These are phyloP conservation scores for Ophiothrix spiculata DNA, from an alignment of 35 echinoderm and acorn worm species.

Conservation along the genomic window DNA sequence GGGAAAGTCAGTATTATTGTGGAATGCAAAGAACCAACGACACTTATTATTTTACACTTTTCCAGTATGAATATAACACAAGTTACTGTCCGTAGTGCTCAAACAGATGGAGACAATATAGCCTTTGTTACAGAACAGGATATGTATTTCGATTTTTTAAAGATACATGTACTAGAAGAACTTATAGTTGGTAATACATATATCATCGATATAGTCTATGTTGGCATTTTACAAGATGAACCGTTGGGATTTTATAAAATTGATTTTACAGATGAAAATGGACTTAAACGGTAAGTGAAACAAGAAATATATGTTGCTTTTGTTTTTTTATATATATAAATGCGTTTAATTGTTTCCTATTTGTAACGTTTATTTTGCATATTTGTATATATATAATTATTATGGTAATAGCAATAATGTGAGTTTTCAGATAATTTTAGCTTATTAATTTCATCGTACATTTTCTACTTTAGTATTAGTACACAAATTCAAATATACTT, in stretches of 20 bases:
- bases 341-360: too few species aligned
- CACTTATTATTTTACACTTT: constrained; percentile 8
- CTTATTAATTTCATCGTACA: too few species aligned
- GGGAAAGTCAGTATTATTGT: constrained; percentile 37
- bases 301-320: too few species aligned
- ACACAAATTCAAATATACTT: too few species aligned
- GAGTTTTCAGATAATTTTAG: too few species aligned
- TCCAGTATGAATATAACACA: neutral
- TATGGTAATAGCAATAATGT: too few species aligned
- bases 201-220: constrained; percentile 3
- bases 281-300: constrained; percentile 5
- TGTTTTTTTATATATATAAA: too few species aligned
- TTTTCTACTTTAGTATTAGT: too few species aligned
- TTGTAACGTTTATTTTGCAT: too few species aligned
- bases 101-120: neutral
- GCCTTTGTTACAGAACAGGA: neutral
- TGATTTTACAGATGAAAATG: neutral
- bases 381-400: too few species aligned
- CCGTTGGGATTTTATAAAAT: constrained; percentile 14
- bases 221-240: neutral
- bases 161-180: neutral
- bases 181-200: neutral
- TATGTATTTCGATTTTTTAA: neutral
- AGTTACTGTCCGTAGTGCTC: neutral
- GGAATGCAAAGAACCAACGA: constrained; percentile 9